A percentile compares a stretch with the other conserved stretches of the same genome.
Conservation (phyloP, 2,113 vertebrate genomes). For the Crotophaga sulcirostris region DNA sequence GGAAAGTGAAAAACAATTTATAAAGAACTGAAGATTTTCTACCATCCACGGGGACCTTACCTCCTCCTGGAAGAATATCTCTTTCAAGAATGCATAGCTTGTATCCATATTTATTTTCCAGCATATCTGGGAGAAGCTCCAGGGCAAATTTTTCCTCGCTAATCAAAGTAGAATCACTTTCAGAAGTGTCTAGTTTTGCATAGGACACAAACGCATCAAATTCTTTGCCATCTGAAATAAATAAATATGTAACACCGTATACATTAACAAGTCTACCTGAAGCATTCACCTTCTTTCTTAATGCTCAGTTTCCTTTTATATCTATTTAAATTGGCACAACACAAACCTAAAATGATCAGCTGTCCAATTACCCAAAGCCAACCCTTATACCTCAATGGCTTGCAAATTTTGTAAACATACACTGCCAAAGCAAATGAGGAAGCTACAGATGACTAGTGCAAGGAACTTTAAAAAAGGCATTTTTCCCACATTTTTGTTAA, state of each 20-base stretch:
- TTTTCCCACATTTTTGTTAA: neutral
- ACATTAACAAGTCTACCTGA: neutral
- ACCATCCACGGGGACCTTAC: slow-evolving; percentile 56
- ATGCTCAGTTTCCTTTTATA: neutral
- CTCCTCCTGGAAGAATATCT: slow-evolving; percentile 89
- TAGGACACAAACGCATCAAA: slow-evolving; percentile 89
- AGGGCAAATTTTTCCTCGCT: slow-evolving; percentile 76
- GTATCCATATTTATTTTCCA: slow-evolving; percentile 87
- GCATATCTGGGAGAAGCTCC: slow-evolving; percentile 74
- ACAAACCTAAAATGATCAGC: neutral
- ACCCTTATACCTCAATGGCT: neutral
- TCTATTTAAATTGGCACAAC: neutral
- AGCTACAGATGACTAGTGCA: neutral
- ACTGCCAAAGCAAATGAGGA: neutral
- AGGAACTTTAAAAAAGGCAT: neutral
- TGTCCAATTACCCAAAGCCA: neutral
- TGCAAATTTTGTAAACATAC: neutral
- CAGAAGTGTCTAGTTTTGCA: slow-evolving; percentile 60
- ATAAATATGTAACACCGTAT: neutral
- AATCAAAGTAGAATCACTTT: neutral
- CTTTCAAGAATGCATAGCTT: slow-evolving; percentile 87
- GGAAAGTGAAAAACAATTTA: neutral
- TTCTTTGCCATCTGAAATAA: slow-evolving; percentile 79
- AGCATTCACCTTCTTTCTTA: neutral
- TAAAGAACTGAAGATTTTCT: neutral